A percentile compares a stretch with the other conserved stretches of the same genome.
phyloP scores from a whole-genome alignment of 92 coral and sea anemone genomes.

The Porites divaricata region DNA sequence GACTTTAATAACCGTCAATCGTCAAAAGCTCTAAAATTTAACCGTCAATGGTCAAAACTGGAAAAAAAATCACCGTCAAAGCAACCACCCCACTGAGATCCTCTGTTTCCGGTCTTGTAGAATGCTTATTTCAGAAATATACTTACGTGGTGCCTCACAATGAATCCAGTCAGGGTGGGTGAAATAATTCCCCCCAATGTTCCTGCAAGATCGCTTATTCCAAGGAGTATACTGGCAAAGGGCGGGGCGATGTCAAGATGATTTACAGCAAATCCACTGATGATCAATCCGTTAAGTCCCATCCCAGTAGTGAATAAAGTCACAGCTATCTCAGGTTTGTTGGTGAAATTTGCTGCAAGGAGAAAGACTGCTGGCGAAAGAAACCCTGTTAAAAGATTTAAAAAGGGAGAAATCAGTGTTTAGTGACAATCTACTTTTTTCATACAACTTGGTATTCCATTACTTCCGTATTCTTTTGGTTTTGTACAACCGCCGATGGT shows the following conservation, averaged over 20 bases:
- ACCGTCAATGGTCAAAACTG: too few species aligned
- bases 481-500: too few species aligned
- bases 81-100: too few species aligned
- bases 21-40: too few species aligned
- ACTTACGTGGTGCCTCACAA: constrained; percentile 49
- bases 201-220: constrained; percentile 34
- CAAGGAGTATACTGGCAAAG: constrained; percentile 49
- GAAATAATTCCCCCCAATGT: constrained; percentile 52
- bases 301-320: constrained; percentile 29
- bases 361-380: constrained; percentile 29
- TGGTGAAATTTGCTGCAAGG: constrained; percentile 26
- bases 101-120: too few species aligned
- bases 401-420: too few species aligned
- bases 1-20: too few species aligned
- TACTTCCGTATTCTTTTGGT: too few species aligned
- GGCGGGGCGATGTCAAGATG: constrained; percentile 57
- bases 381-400: constrained; percentile 23
- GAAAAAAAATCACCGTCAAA: too few species aligned
- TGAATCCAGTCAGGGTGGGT: constrained; percentile 52
- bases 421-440: too few species aligned
- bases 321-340: constrained; percentile 11
- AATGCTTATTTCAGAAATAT: too few species aligned
- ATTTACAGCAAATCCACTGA: constrained; percentile 46
- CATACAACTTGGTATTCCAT: too few species aligned
- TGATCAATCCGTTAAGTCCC: constrained; percentile 45